phyloP scores from a whole-genome alignment of 2,797 vertebrate species.

The Balearica regulorum region DNA sequence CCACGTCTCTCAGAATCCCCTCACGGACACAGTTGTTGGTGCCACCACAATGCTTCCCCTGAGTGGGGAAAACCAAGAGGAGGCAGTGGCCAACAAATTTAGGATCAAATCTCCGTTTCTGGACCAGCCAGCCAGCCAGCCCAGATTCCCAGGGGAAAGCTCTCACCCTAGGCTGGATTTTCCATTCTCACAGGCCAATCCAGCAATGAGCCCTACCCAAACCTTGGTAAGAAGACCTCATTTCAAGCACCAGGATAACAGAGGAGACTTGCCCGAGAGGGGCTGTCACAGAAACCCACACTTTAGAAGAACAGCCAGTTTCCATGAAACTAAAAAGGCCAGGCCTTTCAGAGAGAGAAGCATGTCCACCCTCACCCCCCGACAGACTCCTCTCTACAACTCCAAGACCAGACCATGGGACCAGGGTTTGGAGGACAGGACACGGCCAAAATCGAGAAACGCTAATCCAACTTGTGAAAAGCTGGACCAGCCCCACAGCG shows the following conservation, averaged over 20 bases:
- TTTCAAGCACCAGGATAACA: slow-evolving; percentile 78
- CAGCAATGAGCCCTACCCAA: slow-evolving; percentile 67
- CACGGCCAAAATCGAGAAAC: slow-evolving; percentile 63
- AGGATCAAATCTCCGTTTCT: slow-evolving; percentile 78
- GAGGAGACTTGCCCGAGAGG: slow-evolving; percentile 83
- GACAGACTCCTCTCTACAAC: slow-evolving; percentile 82
- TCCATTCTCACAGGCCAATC: slow-evolving; percentile 42
- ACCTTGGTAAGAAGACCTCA: slow-evolving; percentile 75
- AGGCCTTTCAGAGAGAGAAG: slow-evolving; percentile 91
- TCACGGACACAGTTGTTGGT: slow-evolving; percentile 84
- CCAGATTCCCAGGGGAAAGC: slow-evolving; percentile 63
- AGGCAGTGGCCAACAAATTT: slow-evolving; percentile 72
- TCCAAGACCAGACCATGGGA: slow-evolving; percentile 80
- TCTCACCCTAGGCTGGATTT: slow-evolving; percentile 77
- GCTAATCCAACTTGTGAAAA: slow-evolving; percentile 65
- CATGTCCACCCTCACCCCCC: slow-evolving; percentile 83
- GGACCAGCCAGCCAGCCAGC: slow-evolving; percentile 68
- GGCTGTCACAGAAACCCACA: slow-evolving; percentile 76
- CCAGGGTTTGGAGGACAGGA: slow-evolving; percentile 72
- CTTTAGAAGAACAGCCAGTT: slow-evolving; percentile 92
- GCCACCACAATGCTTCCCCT: slow-evolving; percentile 71
- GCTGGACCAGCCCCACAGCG: slow-evolving; percentile 39
- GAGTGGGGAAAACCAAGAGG: slow-evolving; percentile 67
- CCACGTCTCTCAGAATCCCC: slow-evolving; percentile 92
- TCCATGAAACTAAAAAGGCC: slow-evolving; percentile 85